Evolutionary conservation across 2,797 vertebrate species (phyloP), one percentile per base, ranked within the genome.

Genomic region (Onychomys torridus): DNA sequence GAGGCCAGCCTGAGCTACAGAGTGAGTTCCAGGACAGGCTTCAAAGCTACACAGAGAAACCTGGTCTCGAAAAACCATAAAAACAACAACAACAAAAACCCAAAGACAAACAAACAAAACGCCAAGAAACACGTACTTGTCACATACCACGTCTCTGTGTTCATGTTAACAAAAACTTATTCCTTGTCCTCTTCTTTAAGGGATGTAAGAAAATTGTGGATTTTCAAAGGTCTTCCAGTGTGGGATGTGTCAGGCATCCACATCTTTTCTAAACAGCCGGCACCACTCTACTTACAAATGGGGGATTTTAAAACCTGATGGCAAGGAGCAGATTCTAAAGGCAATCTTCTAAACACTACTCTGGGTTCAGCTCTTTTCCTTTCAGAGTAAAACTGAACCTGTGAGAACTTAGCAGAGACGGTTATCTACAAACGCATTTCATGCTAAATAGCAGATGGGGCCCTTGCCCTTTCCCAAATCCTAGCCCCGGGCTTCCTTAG

Each of bases 401-500:
- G 63, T 16, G 29, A 14, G 32, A 75, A 40, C 43, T 49, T 7
- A 75, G 57, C 65, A 40, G 78, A 79, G 52, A 57, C 59, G 27
- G 34, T 69, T 73, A 85, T 32, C 8, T 83, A 49, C 65, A 83
- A 84, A 65, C 40, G 14, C 78, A 46, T 89, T 79, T 69, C 67
- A 23, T 12, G 29, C 1, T 71, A 59, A 57, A 40, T 17, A 19
- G 25, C 93, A 89, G 95, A 52, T 10, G 1, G 27, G 59, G 43
- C 55, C 19, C 49, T 61, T 79, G 61, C 34, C n/a, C 71, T 65
- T 57, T 79, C 34, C 55, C 88, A 88, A 90, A 93, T 96, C 94
- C 95, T 91, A 25, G 93, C 95, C 97, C 67, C 13, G 0, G 96
- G 96, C 78, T 37, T 76, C 67, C 97, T 93, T 73, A 92, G 93